Conservation (phyloP, 2,113 vertebrate genomes). For the Antechinus flavipes region DNA sequence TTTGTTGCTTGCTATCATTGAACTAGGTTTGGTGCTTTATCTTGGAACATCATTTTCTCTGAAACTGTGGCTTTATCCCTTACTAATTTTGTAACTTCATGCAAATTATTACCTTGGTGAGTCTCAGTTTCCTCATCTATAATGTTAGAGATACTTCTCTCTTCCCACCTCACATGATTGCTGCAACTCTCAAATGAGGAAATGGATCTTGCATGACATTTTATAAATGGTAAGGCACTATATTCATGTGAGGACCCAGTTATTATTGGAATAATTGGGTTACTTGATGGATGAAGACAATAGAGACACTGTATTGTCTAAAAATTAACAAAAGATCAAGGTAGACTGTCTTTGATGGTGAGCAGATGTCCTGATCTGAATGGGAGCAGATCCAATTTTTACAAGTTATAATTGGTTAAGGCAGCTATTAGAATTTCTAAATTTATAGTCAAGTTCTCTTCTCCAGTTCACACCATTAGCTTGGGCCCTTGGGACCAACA, state of each 20-base stretch:
- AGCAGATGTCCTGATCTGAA: background rate
- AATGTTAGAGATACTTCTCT: background rate
- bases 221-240: background rate
- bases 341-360: background rate
- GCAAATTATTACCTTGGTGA: background rate
- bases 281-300: background rate
- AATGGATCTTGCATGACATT: background rate
- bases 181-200: background rate
- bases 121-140: background rate
- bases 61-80: background rate
- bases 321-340: background rate
- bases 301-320: background rate
- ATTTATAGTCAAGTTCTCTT: background rate
- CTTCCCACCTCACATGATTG: background rate
- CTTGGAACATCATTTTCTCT: background rate
- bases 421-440: background rate
- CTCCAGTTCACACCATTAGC: constrained; percentile 1
- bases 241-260: background rate
- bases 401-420: background rate
- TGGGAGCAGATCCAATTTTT: background rate
- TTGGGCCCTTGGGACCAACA: background rate
- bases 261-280: background rate
- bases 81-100: background rate
- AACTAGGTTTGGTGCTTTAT: background rate
- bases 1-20: background rate